Evolutionary conservation across 1,140 invertebrate species (phyloP).

Genomic region (Araneus ventricosus): DNA sequence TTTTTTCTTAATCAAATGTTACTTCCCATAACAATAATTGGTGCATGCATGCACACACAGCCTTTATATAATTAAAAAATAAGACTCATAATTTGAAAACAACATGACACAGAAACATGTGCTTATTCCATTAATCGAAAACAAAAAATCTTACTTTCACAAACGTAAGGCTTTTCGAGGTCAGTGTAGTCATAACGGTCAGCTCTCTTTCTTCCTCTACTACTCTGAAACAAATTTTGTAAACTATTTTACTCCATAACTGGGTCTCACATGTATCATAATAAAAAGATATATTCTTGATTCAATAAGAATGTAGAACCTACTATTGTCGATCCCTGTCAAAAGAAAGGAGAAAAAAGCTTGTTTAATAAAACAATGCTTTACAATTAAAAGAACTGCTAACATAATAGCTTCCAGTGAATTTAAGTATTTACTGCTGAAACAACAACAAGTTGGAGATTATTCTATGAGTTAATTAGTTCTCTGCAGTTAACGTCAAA

Average conservation of each 20-base stretch:
- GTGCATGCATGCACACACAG: no score
- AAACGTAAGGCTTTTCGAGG: constrained; percentile 93
- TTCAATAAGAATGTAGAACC: constrained; percentile 30
- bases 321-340: constrained; percentile 7
- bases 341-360: background rate
- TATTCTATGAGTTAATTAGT: no score
- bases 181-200: constrained; percentile 86
- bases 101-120: no score
- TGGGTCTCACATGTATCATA: background rate
- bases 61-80: no score
- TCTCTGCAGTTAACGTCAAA: no score
- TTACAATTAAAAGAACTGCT: background rate
- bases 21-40: no score
- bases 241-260: constrained; percentile 60
- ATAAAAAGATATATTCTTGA: constrained; percentile 19
- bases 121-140: background rate
- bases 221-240: constrained; percentile 75
- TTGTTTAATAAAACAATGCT: background rate
- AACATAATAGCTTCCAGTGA: background rate
- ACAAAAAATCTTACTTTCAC: constrained; percentile 90
- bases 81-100: no score
- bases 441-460: background rate
- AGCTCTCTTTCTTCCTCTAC: constrained; percentile 80
- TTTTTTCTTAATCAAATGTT: no score
- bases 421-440: background rate